phyloP scores from a whole-genome alignment of 2,797 vertebrate species.

The Miichthys miiuy region DNA sequence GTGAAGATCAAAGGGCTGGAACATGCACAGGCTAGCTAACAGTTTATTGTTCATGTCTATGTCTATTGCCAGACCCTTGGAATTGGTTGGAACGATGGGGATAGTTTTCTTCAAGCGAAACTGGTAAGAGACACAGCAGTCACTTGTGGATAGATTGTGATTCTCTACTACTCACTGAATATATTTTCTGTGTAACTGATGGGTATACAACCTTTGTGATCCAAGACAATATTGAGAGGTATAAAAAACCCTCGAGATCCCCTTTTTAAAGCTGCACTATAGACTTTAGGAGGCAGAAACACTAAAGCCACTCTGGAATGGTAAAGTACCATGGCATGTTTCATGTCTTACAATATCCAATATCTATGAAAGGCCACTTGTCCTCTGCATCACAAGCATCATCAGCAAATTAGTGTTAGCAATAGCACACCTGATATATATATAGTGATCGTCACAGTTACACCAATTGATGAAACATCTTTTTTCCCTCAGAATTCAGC shows the following conservation, averaged over 20 bases:
- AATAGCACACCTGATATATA: no score
- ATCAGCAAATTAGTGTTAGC: no score
- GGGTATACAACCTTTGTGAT: background rate
- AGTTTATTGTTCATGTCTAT: slow-evolving; percentile 49
- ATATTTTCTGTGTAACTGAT: slow-evolving; percentile 25
- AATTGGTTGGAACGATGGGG: slow-evolving; percentile 42
- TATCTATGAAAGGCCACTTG: background rate
- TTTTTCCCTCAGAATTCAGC: background rate
- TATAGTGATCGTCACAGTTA: background rate
- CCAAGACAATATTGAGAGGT: background rate
- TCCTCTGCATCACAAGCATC: no score
- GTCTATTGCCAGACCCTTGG: slow-evolving; percentile 35
- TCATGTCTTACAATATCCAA: background rate
- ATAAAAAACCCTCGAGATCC: slow-evolving; percentile 4
- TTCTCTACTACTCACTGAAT: slow-evolving; percentile 26
- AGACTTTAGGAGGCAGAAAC: background rate
- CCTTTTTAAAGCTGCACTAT: background rate
- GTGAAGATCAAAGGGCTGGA: slow-evolving; percentile 65
- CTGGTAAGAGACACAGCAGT: slow-evolving; percentile 33
- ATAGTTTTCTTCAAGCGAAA: slow-evolving; percentile 29
- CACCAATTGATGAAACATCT: no score
- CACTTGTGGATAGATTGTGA: slow-evolving; percentile 26
- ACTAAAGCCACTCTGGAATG: background rate
- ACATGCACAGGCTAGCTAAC: slow-evolving; percentile 52
- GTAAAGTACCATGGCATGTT: background rate